These are phyloP conservation scores for Vidua chalybeata DNA, from an alignment of 2,113 vertebrate species.

Conservation along the genomic window DNA sequence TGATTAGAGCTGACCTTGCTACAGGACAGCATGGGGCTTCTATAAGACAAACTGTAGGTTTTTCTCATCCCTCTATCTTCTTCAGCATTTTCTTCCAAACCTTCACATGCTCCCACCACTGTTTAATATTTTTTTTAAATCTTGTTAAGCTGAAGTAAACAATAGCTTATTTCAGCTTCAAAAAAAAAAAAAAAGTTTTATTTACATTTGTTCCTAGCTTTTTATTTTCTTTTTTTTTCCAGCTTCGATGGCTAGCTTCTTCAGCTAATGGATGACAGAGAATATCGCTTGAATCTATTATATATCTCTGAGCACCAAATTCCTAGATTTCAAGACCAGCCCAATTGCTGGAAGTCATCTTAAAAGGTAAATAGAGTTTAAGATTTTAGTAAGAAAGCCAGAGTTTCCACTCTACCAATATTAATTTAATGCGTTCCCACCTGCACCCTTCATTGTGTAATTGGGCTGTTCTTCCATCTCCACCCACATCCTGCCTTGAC, in stretches of 20 bases:
- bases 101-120: not conserved
- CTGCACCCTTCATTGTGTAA: not conserved
- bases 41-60: not conserved
- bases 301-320: not conserved
- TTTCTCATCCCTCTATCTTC: not conserved
- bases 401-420: not conserved
- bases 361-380: not conserved
- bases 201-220: not conserved
- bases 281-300: not conserved
- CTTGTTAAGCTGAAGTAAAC: not conserved
- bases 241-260: not conserved
- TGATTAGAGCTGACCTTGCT: not conserved
- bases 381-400: not conserved
- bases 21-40: not conserved
- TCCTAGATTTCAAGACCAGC: not conserved
- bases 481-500: slow-evolving; percentile 32
- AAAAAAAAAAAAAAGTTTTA: not conserved
- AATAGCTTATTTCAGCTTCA: not conserved
- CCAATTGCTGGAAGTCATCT: not conserved
- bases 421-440: not conserved
- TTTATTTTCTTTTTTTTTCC: not conserved
- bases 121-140: not conserved
- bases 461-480: not conserved
- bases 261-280: not conserved
- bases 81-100: not conserved